phyloP scores from a whole-genome alignment of 2,888 invertebrate species.

The Eubasilissa splendida region DNA sequence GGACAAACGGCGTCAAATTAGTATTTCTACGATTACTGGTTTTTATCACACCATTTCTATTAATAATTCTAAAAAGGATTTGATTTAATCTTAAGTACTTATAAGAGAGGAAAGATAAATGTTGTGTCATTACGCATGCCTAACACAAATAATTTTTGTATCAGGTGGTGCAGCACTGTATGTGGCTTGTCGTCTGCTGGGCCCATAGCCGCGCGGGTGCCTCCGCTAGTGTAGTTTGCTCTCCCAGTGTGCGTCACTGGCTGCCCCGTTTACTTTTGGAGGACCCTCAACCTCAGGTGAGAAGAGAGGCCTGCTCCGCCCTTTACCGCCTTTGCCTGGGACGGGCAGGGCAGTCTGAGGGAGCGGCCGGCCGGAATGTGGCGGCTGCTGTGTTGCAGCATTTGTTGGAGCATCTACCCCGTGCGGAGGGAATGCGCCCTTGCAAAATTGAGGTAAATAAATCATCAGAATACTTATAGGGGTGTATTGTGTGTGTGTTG shows the following conservation, averaged over 20 bases:
- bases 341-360: constrained; percentile 69
- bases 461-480: neutral
- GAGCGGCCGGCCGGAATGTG: constrained; percentile 60
- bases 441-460: constrained; percentile 68
- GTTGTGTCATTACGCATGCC: no score
- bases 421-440: constrained; percentile 89
- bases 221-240: constrained; percentile 82
- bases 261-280: constrained; percentile 89
- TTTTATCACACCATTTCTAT: no score
- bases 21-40: no score
- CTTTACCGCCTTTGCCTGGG: constrained; percentile 91
- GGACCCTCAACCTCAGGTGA: constrained; percentile 92
- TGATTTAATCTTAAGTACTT: no score
- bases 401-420: constrained; percentile 84
- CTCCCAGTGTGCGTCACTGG: constrained; percentile 84
- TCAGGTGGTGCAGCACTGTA: constrained; percentile 89
- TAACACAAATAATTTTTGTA: no score
- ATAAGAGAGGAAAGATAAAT: no score
- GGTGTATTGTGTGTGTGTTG: no score
- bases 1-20: no score
- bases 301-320: constrained; percentile 93
- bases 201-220: constrained; percentile 90
- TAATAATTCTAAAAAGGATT: no score
- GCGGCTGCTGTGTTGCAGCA: constrained; percentile 81
- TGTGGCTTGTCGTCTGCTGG: constrained; percentile 94